phyloP scores from a whole-genome alignment of 2,888 invertebrate species.

The Prenolepis imparis region DNA sequence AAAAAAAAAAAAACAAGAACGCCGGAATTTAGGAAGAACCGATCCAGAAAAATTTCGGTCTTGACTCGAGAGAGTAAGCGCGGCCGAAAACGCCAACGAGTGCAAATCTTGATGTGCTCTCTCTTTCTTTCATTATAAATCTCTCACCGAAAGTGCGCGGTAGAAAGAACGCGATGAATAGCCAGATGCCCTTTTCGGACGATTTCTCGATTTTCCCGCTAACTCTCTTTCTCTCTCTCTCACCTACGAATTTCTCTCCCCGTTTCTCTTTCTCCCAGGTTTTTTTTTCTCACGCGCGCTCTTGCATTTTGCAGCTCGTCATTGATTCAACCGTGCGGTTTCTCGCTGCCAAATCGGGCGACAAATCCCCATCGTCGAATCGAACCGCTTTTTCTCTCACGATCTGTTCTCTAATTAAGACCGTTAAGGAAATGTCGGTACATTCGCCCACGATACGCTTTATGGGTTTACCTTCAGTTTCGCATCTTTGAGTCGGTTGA shows the following conservation, averaged over 20 bases:
- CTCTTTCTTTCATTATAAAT: slow-evolving; percentile 42
- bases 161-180: slow-evolving; percentile 51
- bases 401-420: slow-evolving; percentile 44
- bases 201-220: slow-evolving; percentile 46
- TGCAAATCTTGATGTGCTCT: slow-evolving; percentile 37
- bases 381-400: slow-evolving; percentile 25
- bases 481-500: not conserved
- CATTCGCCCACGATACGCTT: not conserved
- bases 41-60: slow-evolving; percentile 43
- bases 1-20: slow-evolving; percentile 6
- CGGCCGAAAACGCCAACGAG: slow-evolving; percentile 37
- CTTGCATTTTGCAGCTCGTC: slow-evolving; percentile 47
- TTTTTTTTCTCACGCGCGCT: slow-evolving; percentile 26
- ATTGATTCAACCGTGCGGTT: slow-evolving; percentile 43
- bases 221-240: not conserved
- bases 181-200: slow-evolving; percentile 56
- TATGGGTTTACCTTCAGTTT: slow-evolving; percentile 27
- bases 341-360: slow-evolving; percentile 32
- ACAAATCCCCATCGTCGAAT: slow-evolving; percentile 38
- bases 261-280: slow-evolving; percentile 16
- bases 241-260: slow-evolving; percentile 21
- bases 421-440: slow-evolving; percentile 26
- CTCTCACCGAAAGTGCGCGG: slow-evolving; percentile 50
- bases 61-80: slow-evolving; percentile 35
- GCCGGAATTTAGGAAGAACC: slow-evolving; percentile 49